Evolutionary conservation across 2,113 vertebrate species (phyloP), one percentile per base, ranked within the genome.

Genomic region (Oostethus manadensis): DNA sequence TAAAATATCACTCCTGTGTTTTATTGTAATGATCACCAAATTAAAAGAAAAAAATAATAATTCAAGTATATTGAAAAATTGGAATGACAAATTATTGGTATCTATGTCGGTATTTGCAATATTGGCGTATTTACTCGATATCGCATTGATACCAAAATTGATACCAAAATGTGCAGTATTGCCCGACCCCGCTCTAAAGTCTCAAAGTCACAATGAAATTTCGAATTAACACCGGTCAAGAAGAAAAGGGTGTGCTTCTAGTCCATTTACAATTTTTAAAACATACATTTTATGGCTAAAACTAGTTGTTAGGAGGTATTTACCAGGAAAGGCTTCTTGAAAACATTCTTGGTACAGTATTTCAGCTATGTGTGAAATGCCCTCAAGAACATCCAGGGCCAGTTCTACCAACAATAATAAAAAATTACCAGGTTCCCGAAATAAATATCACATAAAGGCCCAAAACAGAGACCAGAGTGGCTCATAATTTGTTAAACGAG

Each of bases 371-470:
- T 51, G 49, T 51, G 22, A 51, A 15, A 29, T 51, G 49, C 33
- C n/a, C 26, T 55, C 21, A 17, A 16, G 40, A 35, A 48, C 10
- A 53, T 15, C 26, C 6, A 20, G 15, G 14, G 2, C 8, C 21
- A 44, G 29, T 29, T 54, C 33, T 45, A 58, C 58, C 38, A 38
- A 45, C 14, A 44, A 11, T 0, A 35, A 46, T 50, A 33, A 38
- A 63, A n/a, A 7, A 48, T 66, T 64, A 45, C 40, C 20, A 64
- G 38, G 58, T 60, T 46, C 51, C 51, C 38, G 51, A 18, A 54
- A 38, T 35, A 54, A 54, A 54, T 38, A 38, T 51, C 49, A 29
- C 4, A 35, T 35, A 14, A 55, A 55, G 11, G 26, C 51, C 51
- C 51, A 33, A 55, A 38, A 38, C 1, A 55, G 51, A 38, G 51